Evolutionary conservation across 2,888 invertebrate genomes (phyloP).

Genomic region (Eristalis tenax): DNA sequence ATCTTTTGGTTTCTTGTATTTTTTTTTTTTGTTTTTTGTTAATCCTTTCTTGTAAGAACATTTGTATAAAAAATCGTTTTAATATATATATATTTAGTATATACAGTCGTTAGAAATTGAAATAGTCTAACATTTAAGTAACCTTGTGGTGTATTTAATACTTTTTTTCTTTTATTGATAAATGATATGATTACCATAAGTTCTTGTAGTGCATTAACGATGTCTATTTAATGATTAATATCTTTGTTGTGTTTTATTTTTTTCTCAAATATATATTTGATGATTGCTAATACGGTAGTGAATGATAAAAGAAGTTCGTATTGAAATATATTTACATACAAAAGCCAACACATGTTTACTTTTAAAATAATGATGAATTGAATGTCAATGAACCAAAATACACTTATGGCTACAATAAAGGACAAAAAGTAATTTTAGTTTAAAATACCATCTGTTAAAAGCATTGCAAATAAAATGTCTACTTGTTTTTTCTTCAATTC

Average conservation of each 20-base stretch:
- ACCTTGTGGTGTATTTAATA: constrained; percentile 12
- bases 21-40: neutral
- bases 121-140: constrained; percentile 5
- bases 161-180: constrained; percentile 1
- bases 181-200: constrained; percentile 34
- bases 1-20: neutral
- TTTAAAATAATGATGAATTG: constrained; percentile 8
- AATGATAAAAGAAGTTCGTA: neutral
- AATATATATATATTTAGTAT: constrained; percentile 19
- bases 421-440: neutral
- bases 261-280: neutral
- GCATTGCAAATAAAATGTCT: constrained; percentile 1
- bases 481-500: neutral
- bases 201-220: constrained; percentile 4
- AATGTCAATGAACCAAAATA: constrained; percentile 9
- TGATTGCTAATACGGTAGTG: neutral
- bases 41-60: constrained; percentile 12
- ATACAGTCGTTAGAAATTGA: constrained; percentile 22
- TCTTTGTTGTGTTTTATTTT: neutral
- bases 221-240: neutral
- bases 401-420: neutral
- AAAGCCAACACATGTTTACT: constrained; percentile 1
- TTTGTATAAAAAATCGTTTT: constrained; percentile 15
- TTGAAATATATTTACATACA: constrained; percentile 18
- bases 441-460: neutral